Evolutionary conservation across 2,888 invertebrate species (phyloP), one percentile per base, ranked within the genome.

Genomic region (Cheilosia vernalis): DNA sequence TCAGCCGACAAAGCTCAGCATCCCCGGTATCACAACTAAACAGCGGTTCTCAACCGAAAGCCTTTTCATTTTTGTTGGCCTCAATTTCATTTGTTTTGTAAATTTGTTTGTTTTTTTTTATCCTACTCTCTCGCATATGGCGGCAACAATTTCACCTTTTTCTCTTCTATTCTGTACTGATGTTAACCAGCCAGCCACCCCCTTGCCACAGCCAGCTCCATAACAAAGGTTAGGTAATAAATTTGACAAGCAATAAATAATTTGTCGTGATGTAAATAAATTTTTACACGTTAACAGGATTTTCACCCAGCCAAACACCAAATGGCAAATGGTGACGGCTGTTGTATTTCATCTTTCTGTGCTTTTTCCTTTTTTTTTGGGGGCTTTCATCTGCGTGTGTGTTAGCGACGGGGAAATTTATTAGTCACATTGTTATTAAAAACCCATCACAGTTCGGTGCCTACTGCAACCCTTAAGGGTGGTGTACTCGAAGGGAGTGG

Each of bases 161-260:
- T 44, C 17, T 27, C 19, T 44, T 51, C 40, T 49, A 17, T 13
- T n/a, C 13, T 37, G 33, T 33, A 42, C 49, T 47, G 40, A 33
- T 60, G 70, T 60, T 67, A 63, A 69, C 63, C 66, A 67, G 63
- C 33, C 37, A 15, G 30, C 30, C 49, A 27, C 21, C 37, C 37
- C 19, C 47, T 17, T 27, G 21, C 37, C 69, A 27, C 24, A 37
- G 9, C 33, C 56, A 30, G 37, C 67, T 70, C 58, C 58, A 63
- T 66, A 61, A 63, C 77, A 85, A 76, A 85, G 85, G 81, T 85
- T 85, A 85, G 85, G 85, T 81, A 85, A 85, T 85, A 85, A 81
- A 85, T 81, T 85, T 81, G 85, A 85, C 81, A 81, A 85, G 85
- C 85, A 81, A 85, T 85, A 85, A 85, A 85, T 85, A 85, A 81